These are phyloP conservation scores for Tachysurus vachellii DNA, from an alignment of 2,113 vertebrate genomes.

Conservation along the genomic window DNA sequence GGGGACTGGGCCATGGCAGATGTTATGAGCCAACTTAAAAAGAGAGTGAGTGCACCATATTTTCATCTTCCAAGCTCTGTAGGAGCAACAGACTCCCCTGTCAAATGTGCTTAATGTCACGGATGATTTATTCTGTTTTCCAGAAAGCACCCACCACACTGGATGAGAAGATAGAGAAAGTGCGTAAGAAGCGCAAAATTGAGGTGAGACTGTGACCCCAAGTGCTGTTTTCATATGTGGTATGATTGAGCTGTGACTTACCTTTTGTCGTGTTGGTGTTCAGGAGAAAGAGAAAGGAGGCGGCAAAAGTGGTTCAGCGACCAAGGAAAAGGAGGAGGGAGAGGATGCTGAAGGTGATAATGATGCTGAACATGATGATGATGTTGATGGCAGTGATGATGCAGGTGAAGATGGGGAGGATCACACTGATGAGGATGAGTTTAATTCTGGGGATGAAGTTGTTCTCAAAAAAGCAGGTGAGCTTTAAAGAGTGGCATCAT, in stretches of 20 bases:
- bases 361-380: not conserved
- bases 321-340: constrained; percentile 28
- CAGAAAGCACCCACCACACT: constrained; percentile 86
- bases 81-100: too few relatives aligned
- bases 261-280: not conserved
- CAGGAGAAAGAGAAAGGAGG: constrained; percentile 77
- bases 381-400: constrained; percentile 68
- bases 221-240: not conserved
- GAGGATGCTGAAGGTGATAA: constrained; percentile 59
- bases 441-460: constrained; percentile 81
- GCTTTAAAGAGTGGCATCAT: not conserved
- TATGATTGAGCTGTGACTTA: not conserved
- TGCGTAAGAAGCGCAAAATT: constrained; percentile 84
- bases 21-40: constrained; percentile 85
- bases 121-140: not conserved
- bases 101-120: not conserved
- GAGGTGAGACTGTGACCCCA: constrained; percentile 71
- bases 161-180: constrained; percentile 94
- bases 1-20: constrained; percentile 82
- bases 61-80: not conserved
- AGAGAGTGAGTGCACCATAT: constrained; percentile 74
- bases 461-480: constrained; percentile 88
- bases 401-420: constrained; percentile 61
- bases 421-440: constrained; percentile 68
- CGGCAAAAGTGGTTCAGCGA: constrained; percentile 26